Conservation (phyloP, 2,888 invertebrate species). For the Biston betularia region DNA sequence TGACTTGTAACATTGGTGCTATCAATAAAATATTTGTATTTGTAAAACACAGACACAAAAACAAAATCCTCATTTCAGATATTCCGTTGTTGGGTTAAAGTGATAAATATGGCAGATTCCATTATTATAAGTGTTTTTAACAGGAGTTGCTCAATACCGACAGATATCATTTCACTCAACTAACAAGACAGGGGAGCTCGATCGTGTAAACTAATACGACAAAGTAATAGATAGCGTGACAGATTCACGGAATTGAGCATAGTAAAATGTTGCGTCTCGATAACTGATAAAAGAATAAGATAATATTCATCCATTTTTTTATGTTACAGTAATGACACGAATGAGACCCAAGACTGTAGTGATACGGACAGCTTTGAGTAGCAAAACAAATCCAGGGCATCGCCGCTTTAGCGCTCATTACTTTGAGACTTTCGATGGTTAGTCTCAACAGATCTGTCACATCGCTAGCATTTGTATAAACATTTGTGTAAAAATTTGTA, state of each 20-base stretch:
- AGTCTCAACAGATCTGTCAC: no score
- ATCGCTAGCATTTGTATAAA: no score
- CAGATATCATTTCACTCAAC: constrained; percentile 25
- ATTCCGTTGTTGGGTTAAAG: neutral
- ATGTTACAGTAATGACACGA: neutral
- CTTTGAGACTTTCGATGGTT: no score
- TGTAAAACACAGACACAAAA: no score
- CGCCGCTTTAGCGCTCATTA: no score
- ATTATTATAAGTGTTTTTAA: constrained; percentile 14
- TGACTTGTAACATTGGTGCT: no score
- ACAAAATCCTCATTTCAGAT: no score
- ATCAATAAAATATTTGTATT: no score
- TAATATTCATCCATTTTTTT: constrained; percentile 5
- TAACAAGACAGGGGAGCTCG: constrained; percentile 29
- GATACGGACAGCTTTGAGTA: no score
- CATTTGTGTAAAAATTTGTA: no score
- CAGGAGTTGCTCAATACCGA: constrained; percentile 8
- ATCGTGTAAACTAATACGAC: constrained; percentile 26
- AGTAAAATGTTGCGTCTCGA: constrained; percentile 17
- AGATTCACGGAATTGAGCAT: constrained; percentile 6
- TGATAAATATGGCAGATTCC: constrained; percentile 4
- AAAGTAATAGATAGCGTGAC: constrained; percentile 29
- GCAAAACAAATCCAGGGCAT: no score
- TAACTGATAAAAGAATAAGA: constrained; percentile 13
- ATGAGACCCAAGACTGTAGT: neutral